Conservation (phyloP, 92 coral and sea anemone genomes). For the Galaxea fascicularis region DNA sequence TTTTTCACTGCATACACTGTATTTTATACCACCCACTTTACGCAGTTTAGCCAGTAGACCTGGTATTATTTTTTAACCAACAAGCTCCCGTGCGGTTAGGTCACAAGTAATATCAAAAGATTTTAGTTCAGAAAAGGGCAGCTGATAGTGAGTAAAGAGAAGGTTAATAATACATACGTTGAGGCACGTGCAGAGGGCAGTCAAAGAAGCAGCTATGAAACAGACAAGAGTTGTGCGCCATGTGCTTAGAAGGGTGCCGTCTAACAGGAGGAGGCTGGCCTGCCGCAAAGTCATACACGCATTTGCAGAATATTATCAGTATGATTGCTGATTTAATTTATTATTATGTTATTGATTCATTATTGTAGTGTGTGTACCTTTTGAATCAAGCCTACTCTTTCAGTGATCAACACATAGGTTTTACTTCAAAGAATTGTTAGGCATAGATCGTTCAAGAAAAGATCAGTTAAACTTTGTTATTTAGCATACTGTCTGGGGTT, state of each 20-base stretch:
- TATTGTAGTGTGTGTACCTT: too few species aligned
- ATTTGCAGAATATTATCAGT: neutral
- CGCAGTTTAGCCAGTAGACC: neutral
- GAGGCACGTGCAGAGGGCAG: slow-evolving; percentile 72
- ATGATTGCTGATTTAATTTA: too few species aligned
- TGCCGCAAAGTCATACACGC: slow-evolving; percentile 11
- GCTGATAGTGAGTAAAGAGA: slow-evolving; percentile 16
- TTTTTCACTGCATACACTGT: too few species aligned
- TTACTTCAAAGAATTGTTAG: too few species aligned
- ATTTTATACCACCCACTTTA: neutral
- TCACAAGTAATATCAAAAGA: neutral
- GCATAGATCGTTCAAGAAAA: too few species aligned
- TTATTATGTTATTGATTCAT: too few species aligned
- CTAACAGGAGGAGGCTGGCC: slow-evolving; percentile 34
- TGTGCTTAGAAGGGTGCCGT: slow-evolving; percentile 41
- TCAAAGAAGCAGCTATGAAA: slow-evolving; percentile 83
- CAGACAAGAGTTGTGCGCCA: slow-evolving; percentile 55
- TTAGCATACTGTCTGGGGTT: too few species aligned
- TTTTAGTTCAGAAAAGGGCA: neutral
- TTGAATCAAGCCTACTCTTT: too few species aligned
- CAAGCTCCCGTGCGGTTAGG: neutral
- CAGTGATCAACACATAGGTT: too few species aligned
- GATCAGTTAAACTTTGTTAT: too few species aligned
- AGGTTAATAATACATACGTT: slow-evolving; percentile 46
- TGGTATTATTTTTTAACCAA: neutral